phyloP scores from a whole-genome alignment of 2,113 vertebrate genomes.

The Picathartes gymnocephalus region DNA sequence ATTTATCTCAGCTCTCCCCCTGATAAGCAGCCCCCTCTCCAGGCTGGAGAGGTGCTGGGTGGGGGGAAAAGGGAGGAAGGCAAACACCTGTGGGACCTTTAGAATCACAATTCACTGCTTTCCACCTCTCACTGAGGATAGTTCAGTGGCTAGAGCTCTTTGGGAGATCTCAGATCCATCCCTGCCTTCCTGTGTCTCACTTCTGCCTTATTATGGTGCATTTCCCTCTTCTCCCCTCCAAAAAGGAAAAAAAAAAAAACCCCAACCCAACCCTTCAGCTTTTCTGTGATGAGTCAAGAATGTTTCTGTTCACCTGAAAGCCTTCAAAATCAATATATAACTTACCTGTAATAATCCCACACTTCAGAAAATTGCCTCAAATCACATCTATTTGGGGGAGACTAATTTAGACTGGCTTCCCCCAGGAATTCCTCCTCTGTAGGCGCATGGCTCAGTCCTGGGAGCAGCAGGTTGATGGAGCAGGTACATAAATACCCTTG shows the following conservation, averaged over 20 bases:
- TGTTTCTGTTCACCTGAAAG: neutral
- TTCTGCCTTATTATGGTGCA: neutral
- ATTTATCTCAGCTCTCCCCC: neutral
- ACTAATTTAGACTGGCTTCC: neutral
- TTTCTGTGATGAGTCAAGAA: neutral
- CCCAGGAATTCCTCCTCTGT: neutral
- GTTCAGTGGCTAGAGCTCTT: neutral
- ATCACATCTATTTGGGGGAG: neutral
- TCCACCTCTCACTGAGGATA: neutral
- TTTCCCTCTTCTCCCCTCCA: neutral
- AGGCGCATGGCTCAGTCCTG: fast-evolving
- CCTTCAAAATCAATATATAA: slow-evolving; percentile 23
- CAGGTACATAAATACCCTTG: neutral
- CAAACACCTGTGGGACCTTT: neutral
- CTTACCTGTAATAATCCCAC: slow-evolving; percentile 3
- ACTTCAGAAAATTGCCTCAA: slow-evolving; percentile 17
- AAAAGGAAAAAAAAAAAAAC: neutral
- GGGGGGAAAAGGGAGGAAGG: neutral
- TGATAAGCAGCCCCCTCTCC: neutral
- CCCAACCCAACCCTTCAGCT: neutral
- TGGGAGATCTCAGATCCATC: neutral
- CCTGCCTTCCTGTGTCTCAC: neutral
- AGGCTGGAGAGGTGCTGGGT: neutral
- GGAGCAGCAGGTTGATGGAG: neutral
- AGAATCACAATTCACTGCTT: neutral